Base-by-base conservation (phyloP, 2,113 vertebrate genomes). In the Epinephelus fuscoguttatus region DNA sequence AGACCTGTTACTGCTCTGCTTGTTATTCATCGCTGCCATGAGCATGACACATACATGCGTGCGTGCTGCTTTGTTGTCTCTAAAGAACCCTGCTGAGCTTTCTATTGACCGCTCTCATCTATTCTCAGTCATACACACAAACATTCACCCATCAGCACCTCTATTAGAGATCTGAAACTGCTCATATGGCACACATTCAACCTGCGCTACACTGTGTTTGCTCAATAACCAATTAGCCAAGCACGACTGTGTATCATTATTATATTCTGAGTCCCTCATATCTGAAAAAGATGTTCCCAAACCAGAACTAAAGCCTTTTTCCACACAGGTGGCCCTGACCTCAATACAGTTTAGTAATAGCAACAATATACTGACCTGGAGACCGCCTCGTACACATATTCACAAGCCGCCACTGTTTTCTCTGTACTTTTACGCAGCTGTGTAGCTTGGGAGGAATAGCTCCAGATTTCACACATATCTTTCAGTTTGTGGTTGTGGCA, bases 91-190 rank as follows among this genome's bases (percentile, higher is more conserved):
- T 21, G 80, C 84, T 82, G 86, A 69, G 90, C 79, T 76, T 73
- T 81, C 61, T 49, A 61, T 64, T 87, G 85, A 69, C 73, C 78
- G 76, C 59, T 49, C 60, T 45, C 70, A 21, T 60, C 68, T 45
- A 62, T 66, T 80, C 74, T 62, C 45, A 7, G 68, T 59, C 73
- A 49, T 8, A 62, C 71, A 81, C 57, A 72, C 71, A 82, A 62
- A 89, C 63, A 86, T 57, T 76, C 61, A 64, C 49, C 59, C 87
- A 75, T 87, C 90, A 79, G 80, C 68, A 90, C 78, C 82, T 78
- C 80, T 61, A 45, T 76, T 68, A 81, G 75, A 47, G 6, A 60
- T 21, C 71, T 63, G 13, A 71, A 78, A 72, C 55, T 45, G 55
- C 52, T 72, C 81, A 70, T 81, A 81, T 78, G 66, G 72, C 57